phyloP scores from a whole-genome alignment of 1,140 invertebrate genomes.

The Leucophenga varia region DNA sequence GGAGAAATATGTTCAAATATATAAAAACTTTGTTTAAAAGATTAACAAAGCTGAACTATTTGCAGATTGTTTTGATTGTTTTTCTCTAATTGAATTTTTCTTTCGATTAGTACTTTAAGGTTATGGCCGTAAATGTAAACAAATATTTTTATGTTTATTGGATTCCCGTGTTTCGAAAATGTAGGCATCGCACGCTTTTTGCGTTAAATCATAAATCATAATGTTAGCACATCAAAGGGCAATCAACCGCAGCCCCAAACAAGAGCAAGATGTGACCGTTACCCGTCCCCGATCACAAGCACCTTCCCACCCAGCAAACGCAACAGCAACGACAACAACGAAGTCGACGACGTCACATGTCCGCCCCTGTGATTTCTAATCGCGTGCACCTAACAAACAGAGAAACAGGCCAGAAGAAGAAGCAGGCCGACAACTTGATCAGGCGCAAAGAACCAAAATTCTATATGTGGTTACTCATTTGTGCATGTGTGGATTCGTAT shows the following conservation, averaged over 20 bases:
- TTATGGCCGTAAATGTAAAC: conserved; percentile 22
- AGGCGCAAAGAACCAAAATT: conserved; percentile 10
- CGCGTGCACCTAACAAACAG: conserved; percentile 25
- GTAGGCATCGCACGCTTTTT: background rate
- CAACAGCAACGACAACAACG: no score
- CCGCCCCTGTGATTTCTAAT: conserved; percentile 22
- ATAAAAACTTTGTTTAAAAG: no score
- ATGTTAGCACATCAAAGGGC: conserved; percentile 22
- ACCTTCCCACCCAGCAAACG: no score
- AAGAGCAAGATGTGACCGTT: background rate
- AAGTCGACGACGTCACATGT: conserved; percentile 29
- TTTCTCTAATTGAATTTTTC: no score
- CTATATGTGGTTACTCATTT: background rate
- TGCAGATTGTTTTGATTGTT: no score
- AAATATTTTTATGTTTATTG: conserved; percentile 23
- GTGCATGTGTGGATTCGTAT: background rate
- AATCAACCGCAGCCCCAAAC: background rate
- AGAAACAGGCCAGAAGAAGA: background rate
- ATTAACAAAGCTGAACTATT: no score
- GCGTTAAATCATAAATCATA: conserved; percentile 32
- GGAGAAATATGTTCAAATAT: no score
- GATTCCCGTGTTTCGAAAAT: conserved; percentile 2
- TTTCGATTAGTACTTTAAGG: background rate
- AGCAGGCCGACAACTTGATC: conserved; percentile 36
- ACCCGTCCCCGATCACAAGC: conserved; percentile 4